A percentile compares a stretch with the other conserved stretches of the same genome.
Evolutionary conservation across 2,113 vertebrate genomes (phyloP).

Genomic region (Euleptes europaea): DNA sequence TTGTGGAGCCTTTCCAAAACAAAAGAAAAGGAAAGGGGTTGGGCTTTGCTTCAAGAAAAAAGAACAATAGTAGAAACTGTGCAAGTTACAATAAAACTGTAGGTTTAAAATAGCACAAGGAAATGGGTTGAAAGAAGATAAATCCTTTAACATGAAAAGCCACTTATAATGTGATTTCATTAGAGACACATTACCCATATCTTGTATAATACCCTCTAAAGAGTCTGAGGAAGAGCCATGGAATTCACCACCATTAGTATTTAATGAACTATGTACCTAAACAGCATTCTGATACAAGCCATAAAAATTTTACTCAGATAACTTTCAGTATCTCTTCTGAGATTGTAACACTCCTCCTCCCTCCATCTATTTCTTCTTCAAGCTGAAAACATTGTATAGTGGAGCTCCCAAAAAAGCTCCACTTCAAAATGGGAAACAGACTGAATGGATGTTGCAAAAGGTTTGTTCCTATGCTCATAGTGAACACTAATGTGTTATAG

Average conservation of each 20-base stretch:
- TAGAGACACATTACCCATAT: neutral
- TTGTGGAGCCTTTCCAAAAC: no score
- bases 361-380: neutral
- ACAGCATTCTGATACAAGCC: neutral
- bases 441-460: constrained; percentile 44
- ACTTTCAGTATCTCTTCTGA: neutral
- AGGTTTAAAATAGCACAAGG: constrained; percentile 5
- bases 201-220: neutral
- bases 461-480: constrained; percentile 38
- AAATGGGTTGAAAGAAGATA: neutral
- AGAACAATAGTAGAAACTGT: neutral
- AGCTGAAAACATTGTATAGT: constrained; percentile 16
- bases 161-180: neutral
- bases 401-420: constrained; percentile 35
- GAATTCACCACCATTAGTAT: neutral
- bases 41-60: neutral
- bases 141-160: constrained; percentile 24
- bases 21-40: neutral
- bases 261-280: neutral
- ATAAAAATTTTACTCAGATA: constrained; percentile 2
- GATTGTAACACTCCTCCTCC: constrained; percentile 1
- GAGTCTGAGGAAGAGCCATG: neutral
- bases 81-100: neutral
- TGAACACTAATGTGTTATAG: constrained; percentile 51
- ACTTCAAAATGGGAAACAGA: constrained; percentile 30